Evolutionary conservation across 2,797 vertebrate species (phyloP).

Genomic region (Corythornis leucogaster): DNA sequence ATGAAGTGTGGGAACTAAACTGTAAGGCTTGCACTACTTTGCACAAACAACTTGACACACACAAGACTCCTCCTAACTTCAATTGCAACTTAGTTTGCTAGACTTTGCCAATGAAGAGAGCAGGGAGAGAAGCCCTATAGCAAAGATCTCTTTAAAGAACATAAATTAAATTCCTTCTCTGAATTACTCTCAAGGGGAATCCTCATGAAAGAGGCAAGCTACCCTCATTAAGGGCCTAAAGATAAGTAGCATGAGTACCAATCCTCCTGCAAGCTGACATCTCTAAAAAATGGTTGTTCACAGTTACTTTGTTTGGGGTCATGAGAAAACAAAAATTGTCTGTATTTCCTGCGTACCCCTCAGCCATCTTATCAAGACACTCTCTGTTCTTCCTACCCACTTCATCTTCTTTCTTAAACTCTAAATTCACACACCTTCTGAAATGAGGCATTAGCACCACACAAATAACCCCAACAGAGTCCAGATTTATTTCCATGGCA

Average conservation of each 20-base stretch:
- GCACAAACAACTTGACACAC: not conserved
- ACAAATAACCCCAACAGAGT: not conserved
- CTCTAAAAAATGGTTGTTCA: not conserved
- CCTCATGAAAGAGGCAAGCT: not conserved
- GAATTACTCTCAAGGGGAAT: not conserved
- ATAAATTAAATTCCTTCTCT: constrained; percentile 21
- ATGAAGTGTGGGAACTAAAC: not conserved
- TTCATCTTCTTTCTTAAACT: not conserved
- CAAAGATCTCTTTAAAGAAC: constrained; percentile 19
- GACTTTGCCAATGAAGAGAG: not conserved
- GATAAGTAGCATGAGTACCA: not conserved
- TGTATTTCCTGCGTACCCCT: not conserved
- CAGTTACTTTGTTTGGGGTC: not conserved
- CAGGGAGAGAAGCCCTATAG: constrained; percentile 1
- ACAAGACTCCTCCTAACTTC: not conserved
- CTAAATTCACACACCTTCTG: not conserved
- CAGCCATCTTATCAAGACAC: not conserved
- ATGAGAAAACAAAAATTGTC: not conserved
- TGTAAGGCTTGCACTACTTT: not conserved
- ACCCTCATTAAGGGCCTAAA: not conserved
- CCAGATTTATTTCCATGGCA: not conserved
- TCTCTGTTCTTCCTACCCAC: not conserved
- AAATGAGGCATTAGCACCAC: not conserved
- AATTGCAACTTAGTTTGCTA: not conserved
- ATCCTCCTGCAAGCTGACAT: not conserved